Base-by-base conservation (phyloP, 1,140 invertebrate species). In the Grapholita molesta region DNA sequence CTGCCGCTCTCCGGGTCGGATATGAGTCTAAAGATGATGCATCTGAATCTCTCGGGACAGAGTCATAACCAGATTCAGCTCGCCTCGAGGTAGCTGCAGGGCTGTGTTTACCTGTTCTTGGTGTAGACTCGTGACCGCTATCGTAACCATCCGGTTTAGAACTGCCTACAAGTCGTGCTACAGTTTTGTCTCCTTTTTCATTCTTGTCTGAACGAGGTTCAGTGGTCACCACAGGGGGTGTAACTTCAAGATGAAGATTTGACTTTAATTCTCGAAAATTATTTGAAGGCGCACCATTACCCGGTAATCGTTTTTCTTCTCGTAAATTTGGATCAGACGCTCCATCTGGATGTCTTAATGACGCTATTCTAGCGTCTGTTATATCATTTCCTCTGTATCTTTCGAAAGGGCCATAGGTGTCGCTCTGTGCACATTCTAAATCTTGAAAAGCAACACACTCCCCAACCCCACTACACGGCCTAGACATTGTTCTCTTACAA, bases 301-400 rank as follows among this genome's bases (percentile, higher is more conserved):
- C 94, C 0, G 95, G 95, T 77, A 94, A 88, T 76, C 95, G 78
- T 67, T 91, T 93, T 91, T 95, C 96, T 89, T 95, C 95, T 42
- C 94, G 94, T 76, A 98, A 93, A 93, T 97, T 97, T 9, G 97
- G 96, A 94, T 98, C 97, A 3, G 97, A 98, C 25, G 97, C 96
- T 38, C 97, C 97, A 81, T 98, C 97, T 1, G 97, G 97, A 91
- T 97, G 96, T 77, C 96, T 93, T 11, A 97, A 88, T 69, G 95
- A 95, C 3, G 96, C 95, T 85, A 97, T 95, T 75, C 95, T 88
- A 6, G 93, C 92, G 48, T 93, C 93, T 66, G 93, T 92, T 77
- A 93, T 93, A 53, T 89, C 86, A 48, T 89, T 86, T 0, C 85
- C 83, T 11, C 81, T 77, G 66, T 91, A 89, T 69, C 85, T 83